Percentiles rank a stretch among this genome's conserved stretches.
Conservation (phyloP, 1,140 invertebrate species). For the Marisa cornuarietis region DNA sequence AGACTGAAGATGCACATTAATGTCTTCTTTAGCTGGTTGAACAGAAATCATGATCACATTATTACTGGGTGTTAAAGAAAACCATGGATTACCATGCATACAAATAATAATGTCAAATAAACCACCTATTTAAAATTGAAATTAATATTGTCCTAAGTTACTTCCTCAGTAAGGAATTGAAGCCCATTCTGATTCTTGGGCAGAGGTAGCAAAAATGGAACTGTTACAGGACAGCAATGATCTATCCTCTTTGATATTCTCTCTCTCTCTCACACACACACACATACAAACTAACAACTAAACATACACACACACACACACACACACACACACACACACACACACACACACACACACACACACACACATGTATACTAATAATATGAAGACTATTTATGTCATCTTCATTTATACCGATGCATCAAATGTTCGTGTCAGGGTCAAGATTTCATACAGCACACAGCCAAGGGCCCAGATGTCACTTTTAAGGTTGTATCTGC, state of each 20-base stretch:
- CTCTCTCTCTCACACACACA: background rate
- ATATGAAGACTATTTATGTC: background rate
- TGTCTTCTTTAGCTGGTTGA: background rate
- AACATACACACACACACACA: slow-evolving; percentile 11
- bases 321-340: slow-evolving; percentile 2
- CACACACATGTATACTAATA: background rate
- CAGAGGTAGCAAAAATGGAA: too few species aligned
- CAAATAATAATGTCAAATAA: too few species aligned
- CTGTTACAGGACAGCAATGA: too few species aligned
- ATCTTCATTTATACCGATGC: slow-evolving; percentile 68
- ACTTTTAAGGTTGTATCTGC: slow-evolving; percentile 69
- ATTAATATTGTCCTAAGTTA: too few species aligned
- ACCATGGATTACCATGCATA: too few species aligned
- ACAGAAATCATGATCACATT: too few species aligned
- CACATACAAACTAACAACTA: background rate
- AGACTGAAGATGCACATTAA: background rate
- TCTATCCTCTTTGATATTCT: too few species aligned
- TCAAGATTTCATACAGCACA: slow-evolving; percentile 80
- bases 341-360: background rate
- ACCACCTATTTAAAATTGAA: too few species aligned
- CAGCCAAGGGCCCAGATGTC: slow-evolving; percentile 90
- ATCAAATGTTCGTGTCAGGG: slow-evolving; percentile 72
- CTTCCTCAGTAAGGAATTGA: too few species aligned
- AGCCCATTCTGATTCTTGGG: too few species aligned
- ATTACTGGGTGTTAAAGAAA: too few species aligned